Base-by-base conservation (phyloP, 2,797 vertebrate species). In the Lepidocolaptes lacrymiger region DNA sequence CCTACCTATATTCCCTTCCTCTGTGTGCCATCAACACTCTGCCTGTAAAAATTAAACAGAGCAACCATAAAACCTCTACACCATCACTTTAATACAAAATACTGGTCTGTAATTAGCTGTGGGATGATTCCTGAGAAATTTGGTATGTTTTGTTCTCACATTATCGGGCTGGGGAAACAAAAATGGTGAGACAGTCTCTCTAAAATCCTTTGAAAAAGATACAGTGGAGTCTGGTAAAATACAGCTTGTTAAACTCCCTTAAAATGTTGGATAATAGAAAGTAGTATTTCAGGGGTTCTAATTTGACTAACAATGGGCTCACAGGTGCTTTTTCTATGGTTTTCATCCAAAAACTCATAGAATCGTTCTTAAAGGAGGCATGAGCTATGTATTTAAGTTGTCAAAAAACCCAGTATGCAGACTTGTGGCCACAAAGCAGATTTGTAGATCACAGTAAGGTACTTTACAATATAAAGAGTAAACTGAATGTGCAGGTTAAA, bases 241-340 rank as follows among this genome's bases (percentile, higher is more conserved):
- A 32, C 37, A 67, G 59, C 76, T 83, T 89, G 66, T 78, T 95
- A 73, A 93, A 86, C 20, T 64, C 49, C 34, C 73, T 76, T 82
- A 21, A 89, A 93, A 87, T 37, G 43, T 13, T 52, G 55, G 48
- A 80, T 95, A 85, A 62, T 83, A 88, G 66, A 72, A 89, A 58
- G 61, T 30, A 90, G 36, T 66, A 77, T 78, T 93, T 84, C 58
- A 85, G 89, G 78, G 28, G 54, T 83, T 91, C 46, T 71, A 49
- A 82, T 44, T 88, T 93, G 86, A 73, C 72, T 91, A 51, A 87
- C 76, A 74, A 36, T 92, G 86, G 32, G 34, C 75, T 96, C 82
- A 82, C n/a, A 36, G 43, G 58, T 94, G 91, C 28, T 75, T 94
- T 79, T 93, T 91, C 66, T 90, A 7, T 67, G 39, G 37, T 63